Evolutionary conservation across 2,888 invertebrate genomes (phyloP).

Genomic region (Pycnomerus fuliginosus): DNA sequence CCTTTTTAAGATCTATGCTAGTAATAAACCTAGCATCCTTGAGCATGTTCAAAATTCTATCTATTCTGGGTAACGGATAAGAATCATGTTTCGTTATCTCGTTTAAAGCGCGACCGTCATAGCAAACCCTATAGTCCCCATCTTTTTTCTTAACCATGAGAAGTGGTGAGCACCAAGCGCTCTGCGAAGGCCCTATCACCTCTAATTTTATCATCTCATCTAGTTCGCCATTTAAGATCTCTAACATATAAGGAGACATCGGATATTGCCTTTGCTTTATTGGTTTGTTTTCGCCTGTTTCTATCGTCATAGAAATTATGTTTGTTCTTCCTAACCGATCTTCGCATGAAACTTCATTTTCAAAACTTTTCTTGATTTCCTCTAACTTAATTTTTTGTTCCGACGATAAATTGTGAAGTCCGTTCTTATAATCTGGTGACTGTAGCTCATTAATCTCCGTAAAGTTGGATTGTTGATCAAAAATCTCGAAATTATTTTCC

Average conservation of each 20-base stretch:
- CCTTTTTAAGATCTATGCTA: constrained; percentile 22
- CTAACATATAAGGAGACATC: constrained; percentile 13
- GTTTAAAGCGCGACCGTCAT: constrained; percentile 14
- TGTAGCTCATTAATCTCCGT: too few relatives aligned
- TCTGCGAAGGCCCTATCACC: constrained; percentile 5
- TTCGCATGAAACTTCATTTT: too few relatives aligned
- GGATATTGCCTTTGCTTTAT: constrained; percentile 12
- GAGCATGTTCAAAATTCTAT: constrained; percentile 8
- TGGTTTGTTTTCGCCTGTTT: constrained; percentile 1
- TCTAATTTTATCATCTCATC: constrained; percentile 7
- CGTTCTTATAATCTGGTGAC: too few relatives aligned
- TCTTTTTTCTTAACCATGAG: constrained; percentile 8
- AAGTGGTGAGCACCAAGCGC: constrained; percentile 3
- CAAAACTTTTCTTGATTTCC: too few relatives aligned
- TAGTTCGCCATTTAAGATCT: constrained; percentile 11
- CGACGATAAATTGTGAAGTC: too few relatives aligned
- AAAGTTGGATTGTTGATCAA: too few relatives aligned
- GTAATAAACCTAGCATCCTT: constrained; percentile 11
- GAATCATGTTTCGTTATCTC: constrained; percentile 12
- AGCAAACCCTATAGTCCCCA: constrained; percentile 12
- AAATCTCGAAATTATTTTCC: too few relatives aligned
- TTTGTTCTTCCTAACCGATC: too few relatives aligned
- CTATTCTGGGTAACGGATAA: constrained; percentile 13
- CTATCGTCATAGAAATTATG: too few relatives aligned
- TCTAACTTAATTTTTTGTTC: too few relatives aligned